Evolutionary conservation across 2,888 invertebrate species (phyloP).

Genomic region (Bhutanitis thaidina): DNA sequence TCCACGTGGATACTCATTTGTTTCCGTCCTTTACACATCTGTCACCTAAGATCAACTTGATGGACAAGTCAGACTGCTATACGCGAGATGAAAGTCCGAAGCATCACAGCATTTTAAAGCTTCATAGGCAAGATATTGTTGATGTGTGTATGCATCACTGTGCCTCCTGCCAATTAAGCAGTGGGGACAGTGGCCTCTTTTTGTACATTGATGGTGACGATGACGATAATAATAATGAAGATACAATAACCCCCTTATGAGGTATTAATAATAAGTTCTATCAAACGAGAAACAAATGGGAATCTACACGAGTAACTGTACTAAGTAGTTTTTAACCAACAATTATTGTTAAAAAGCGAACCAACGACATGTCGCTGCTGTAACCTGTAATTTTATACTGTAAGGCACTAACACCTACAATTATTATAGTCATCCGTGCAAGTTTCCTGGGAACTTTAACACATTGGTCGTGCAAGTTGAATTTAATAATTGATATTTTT

Average conservation of each 20-base stretch:
- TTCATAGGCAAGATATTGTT: too few species aligned
- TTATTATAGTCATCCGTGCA: neutral
- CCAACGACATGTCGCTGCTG: conserved; percentile 31
- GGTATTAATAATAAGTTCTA: too few species aligned
- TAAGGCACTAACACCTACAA: neutral
- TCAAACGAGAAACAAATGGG: conserved; percentile 33
- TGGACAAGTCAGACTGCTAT: too few species aligned
- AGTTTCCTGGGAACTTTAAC: neutral
- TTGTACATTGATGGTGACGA: too few species aligned
- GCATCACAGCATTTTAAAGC: too few species aligned
- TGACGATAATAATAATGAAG: too few species aligned
- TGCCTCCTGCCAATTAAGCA: too few species aligned
- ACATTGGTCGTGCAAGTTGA: neutral
- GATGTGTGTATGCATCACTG: too few species aligned
- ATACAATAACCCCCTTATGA: too few species aligned
- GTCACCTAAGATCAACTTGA: too few species aligned
- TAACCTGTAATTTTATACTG: neutral
- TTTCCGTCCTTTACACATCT: conserved; percentile 3
- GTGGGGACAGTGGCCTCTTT: too few species aligned
- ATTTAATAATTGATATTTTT: neutral
- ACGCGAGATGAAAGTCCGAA: too few species aligned
- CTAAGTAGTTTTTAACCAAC: conserved; percentile 27
- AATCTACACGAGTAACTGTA: conserved; percentile 30
- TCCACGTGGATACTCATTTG: conserved; percentile 19
- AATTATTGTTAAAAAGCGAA: conserved; percentile 39